Evolutionary conservation across 2,888 invertebrate species (phyloP).

Genomic region (Thyatira batis): DNA sequence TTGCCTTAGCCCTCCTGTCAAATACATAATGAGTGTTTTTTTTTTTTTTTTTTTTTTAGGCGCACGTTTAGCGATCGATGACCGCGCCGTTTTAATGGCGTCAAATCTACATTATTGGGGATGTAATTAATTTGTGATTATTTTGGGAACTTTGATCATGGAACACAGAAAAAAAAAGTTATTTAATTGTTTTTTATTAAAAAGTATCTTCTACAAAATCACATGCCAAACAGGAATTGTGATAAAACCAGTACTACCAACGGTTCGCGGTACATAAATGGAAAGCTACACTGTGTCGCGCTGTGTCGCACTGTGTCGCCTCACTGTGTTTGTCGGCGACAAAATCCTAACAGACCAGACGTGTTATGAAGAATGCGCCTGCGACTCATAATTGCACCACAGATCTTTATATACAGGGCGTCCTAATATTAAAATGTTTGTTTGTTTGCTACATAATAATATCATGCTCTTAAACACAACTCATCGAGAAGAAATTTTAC

Average conservation of each 20-base stretch:
- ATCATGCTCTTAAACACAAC: too few species aligned
- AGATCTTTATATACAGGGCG: neutral
- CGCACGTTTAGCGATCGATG: constrained; percentile 39
- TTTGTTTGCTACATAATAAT: too few species aligned
- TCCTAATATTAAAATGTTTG: too few species aligned
- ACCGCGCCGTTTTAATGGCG: constrained; percentile 28
- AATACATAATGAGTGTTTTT: constrained; percentile 69
- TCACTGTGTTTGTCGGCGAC: neutral
- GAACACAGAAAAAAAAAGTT: neutral
- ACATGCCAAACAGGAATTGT: neutral
- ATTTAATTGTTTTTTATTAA: neutral
- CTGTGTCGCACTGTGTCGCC: neutral
- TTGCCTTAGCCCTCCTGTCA: constrained; percentile 56
- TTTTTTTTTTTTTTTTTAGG: constrained; percentile 46
- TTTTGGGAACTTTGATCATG: neutral
- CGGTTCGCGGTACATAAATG: neutral
- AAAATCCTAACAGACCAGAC: constrained; percentile 32
- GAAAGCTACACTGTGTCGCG: neutral
- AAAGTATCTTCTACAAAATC: neutral
- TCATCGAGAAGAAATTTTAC: too few species aligned
- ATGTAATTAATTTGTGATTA: constrained; percentile 13
- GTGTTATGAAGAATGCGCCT: constrained; percentile 70
- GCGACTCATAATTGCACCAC: constrained; percentile 24
- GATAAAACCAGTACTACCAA: neutral
- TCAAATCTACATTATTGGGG: constrained; percentile 19